These are phyloP conservation scores for Pionites leucogaster DNA, from an alignment of 2,113 vertebrate species.

Conservation along the genomic window DNA sequence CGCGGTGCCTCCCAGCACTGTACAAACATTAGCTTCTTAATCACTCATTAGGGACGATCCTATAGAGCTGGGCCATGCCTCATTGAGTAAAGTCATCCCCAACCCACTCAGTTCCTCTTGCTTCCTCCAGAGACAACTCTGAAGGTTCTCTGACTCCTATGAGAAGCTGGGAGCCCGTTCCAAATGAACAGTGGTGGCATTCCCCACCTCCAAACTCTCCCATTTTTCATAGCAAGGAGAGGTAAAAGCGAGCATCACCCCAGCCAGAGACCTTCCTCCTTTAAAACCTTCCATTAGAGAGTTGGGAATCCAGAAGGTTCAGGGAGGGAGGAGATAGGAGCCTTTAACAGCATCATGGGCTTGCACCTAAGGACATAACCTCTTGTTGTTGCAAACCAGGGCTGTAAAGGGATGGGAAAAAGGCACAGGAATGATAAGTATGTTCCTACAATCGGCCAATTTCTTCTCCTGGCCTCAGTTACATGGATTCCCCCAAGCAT, in stretches of 20 bases:
- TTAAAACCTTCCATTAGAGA: neutral
- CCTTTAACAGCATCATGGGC: neutral
- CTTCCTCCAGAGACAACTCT: neutral
- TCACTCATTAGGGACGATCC: conserved; percentile 48
- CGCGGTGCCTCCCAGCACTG: conserved; percentile 15
- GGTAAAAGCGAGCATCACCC: accelerated
- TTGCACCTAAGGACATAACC: neutral
- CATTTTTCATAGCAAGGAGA: neutral
- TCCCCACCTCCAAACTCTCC: neutral
- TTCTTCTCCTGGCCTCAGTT: neutral
- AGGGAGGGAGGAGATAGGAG: neutral
- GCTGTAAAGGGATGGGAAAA: neutral
- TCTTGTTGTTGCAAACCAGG: neutral
- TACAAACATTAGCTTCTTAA: conserved; percentile 62
- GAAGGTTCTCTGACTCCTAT: neutral
- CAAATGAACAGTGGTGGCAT: accelerated
- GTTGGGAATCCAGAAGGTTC: neutral
- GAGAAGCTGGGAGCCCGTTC: neutral
- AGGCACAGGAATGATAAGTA: neutral
- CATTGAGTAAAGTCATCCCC: conserved; percentile 65
- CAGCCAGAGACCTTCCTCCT: neutral
- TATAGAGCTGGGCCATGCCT: conserved; percentile 44
- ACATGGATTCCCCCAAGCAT: neutral
- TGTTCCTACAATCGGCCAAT: neutral
- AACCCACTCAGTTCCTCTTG: neutral